These are phyloP conservation scores for Cynoglossus semilaevis DNA, from an alignment of 2,113 vertebrate species.

Conservation along the genomic window DNA sequence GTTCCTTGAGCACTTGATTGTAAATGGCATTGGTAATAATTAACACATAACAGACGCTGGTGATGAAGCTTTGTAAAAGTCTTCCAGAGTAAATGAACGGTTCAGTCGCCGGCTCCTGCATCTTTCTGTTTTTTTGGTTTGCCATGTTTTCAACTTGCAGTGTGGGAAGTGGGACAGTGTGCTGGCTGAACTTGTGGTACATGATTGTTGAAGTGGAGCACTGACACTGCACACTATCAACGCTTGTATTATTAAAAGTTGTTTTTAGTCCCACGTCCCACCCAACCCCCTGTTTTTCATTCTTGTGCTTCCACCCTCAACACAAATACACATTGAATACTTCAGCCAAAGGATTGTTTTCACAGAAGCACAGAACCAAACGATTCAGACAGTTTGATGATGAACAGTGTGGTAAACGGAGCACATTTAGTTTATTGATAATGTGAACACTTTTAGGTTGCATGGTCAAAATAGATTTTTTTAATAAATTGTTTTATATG, in stretches of 20 bases:
- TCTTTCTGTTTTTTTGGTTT: slow-evolving; percentile 19
- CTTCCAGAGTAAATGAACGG: not conserved
- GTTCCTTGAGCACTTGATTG: too few species aligned
- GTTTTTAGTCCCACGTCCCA: slow-evolving; percentile 11
- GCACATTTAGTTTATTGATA: too few species aligned
- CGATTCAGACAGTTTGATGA: too few species aligned
- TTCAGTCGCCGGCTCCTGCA: slow-evolving; percentile 1
- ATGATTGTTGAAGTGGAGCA: slow-evolving; percentile 33
- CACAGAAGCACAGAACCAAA: not conserved
- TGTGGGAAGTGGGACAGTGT: slow-evolving; percentile 66
- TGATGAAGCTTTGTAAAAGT: not conserved
- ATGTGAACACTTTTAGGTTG: too few species aligned
- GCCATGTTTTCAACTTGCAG: slow-evolving; percentile 32
- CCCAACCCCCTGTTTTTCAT: not conserved
- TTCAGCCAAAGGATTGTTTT: not conserved
- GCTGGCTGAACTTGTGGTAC: slow-evolving; percentile 9
- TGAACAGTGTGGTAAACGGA: too few species aligned
- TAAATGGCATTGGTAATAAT: too few species aligned
- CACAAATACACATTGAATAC: not conserved
- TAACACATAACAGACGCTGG: not conserved
- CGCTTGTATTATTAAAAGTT: slow-evolving; percentile 37
- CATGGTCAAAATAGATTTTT: too few species aligned
- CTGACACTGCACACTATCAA: slow-evolving; percentile 12
- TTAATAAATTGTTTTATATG: too few species aligned
- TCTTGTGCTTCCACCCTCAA: not conserved